These are phyloP conservation scores for Amphiprion clarkii DNA, from an alignment of 2,797 vertebrate species.

Conservation along the genomic window DNA sequence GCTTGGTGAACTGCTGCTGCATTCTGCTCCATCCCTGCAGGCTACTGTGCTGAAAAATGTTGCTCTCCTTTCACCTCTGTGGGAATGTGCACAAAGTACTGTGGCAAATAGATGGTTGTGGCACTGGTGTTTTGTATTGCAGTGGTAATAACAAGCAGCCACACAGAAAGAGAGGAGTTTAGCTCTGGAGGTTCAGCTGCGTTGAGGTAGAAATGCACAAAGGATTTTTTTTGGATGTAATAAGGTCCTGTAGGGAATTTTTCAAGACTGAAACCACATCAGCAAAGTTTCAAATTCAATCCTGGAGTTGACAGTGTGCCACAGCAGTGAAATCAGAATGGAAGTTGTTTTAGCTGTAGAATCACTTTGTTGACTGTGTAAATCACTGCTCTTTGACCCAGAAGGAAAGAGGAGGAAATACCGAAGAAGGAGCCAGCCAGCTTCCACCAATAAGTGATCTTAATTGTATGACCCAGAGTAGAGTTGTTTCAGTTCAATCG, in stretches of 20 bases:
- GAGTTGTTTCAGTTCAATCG: conserved; percentile 2
- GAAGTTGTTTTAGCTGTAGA: conserved; percentile 18
- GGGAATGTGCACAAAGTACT: conserved; percentile 44
- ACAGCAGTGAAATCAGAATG: conserved; percentile 28
- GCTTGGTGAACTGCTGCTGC: conserved; percentile 41
- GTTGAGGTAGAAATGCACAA: conserved; percentile 37
- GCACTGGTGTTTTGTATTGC: conserved; percentile 45
- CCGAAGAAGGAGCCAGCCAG: background rate
- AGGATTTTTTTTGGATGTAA: background rate
- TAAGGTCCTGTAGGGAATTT: conserved; percentile 33
- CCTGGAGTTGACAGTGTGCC: conserved; percentile 17
- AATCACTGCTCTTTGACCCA: conserved; percentile 15
- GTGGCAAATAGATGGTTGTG: conserved; percentile 38
- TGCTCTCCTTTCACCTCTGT: conserved; percentile 40
- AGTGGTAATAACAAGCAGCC: conserved; percentile 51
- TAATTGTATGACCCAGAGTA: background rate
- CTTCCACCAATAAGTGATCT: background rate
- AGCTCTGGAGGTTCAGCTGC: conserved; percentile 24
- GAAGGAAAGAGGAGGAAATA: background rate
- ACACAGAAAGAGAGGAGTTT: conserved; percentile 21
- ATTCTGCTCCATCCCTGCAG: conserved; percentile 54
- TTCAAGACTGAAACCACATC: conserved; percentile 25
- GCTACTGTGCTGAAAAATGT: conserved; percentile 36
- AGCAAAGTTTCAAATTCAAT: conserved; percentile 34
- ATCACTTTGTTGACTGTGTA: conserved; percentile 4